Conservation (phyloP, 35 echinoderm and acorn worm species). For the Antedon bifida region DNA sequence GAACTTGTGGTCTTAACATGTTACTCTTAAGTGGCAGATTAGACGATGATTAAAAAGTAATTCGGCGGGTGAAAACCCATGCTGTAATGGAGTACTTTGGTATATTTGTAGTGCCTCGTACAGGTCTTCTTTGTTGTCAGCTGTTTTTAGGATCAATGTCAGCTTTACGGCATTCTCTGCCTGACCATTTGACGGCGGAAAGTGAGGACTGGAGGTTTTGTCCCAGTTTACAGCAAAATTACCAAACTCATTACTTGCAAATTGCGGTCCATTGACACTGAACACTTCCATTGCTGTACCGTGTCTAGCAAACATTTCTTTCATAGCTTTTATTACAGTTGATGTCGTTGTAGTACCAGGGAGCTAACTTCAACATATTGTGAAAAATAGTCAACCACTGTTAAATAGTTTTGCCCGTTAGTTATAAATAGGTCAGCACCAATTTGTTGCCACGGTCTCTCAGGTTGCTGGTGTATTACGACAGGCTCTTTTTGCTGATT, state of each 20-base stretch:
- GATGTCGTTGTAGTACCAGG: background rate
- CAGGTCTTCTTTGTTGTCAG: background rate
- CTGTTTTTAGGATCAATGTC: slow-evolving; percentile 31
- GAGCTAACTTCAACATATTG: background rate
- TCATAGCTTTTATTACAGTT: background rate
- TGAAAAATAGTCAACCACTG: background rate
- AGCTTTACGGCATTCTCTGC: slow-evolving; percentile 50
- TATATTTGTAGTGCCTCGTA: background rate
- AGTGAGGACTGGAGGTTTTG: slow-evolving; percentile 24
- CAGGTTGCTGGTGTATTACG: background rate
- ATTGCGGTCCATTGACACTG: slow-evolving; percentile 65
- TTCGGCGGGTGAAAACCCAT: background rate
- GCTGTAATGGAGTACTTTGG: background rate
- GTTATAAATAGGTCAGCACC: background rate
- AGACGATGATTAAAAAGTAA: background rate
- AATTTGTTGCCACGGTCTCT: background rate
- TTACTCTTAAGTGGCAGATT: background rate
- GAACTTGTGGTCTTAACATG: background rate
- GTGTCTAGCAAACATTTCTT: slow-evolving; percentile 2
- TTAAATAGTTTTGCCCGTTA: background rate
- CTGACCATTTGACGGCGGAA: slow-evolving; percentile 43
- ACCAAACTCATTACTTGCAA: slow-evolving; percentile 18
- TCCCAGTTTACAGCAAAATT: slow-evolving; percentile 31
- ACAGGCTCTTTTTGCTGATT: slow-evolving; percentile 1
- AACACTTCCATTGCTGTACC: slow-evolving; percentile 36